phyloP scores from a whole-genome alignment of 2,888 invertebrate species.

The Nyleta sp. region DNA sequence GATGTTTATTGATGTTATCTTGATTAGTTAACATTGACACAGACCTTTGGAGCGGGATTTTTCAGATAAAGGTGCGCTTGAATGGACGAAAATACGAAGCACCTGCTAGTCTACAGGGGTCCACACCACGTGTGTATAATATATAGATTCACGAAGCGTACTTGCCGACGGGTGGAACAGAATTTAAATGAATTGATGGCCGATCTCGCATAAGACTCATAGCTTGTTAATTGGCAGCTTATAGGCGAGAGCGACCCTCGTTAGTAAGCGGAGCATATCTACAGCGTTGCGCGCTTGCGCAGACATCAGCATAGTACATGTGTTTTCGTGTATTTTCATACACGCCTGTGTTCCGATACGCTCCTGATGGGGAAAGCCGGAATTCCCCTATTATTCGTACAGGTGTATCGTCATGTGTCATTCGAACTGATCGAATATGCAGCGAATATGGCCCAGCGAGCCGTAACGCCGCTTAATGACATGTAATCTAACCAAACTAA shows the following conservation, averaged over 20 bases:
- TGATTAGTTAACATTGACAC: constrained; percentile 40
- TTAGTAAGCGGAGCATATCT: constrained; percentile 73
- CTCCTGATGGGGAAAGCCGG: constrained; percentile 49
- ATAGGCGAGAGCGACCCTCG: constrained; percentile 76
- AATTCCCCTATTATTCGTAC: constrained; percentile 64
- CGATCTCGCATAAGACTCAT: constrained; percentile 76
- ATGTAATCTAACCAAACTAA: constrained; percentile 65
- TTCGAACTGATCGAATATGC: constrained; percentile 70
- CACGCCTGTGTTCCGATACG: constrained; percentile 52
- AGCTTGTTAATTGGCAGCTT: constrained; percentile 80
- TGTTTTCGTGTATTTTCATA: constrained; percentile 70
- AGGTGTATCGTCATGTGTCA: constrained; percentile 68
- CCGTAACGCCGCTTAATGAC: constrained; percentile 73
- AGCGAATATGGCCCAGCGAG: constrained; percentile 71
- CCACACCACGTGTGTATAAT: constrained; percentile 12
- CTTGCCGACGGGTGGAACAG: constrained; percentile 52
- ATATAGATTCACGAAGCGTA: constrained; percentile 23
- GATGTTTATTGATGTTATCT: constrained; percentile 35
- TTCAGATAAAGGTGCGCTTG: constrained; percentile 33
- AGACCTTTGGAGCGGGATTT: constrained; percentile 37
- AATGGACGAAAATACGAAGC: constrained; percentile 55
- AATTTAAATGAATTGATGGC: constrained; percentile 80
- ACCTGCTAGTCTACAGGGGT: constrained; percentile 66
- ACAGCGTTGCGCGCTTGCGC: constrained; percentile 50
- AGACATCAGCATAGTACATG: constrained; percentile 62